phyloP scores from a whole-genome alignment of 2,888 invertebrate genomes.

The Enchytraeus crypticus region DNA sequence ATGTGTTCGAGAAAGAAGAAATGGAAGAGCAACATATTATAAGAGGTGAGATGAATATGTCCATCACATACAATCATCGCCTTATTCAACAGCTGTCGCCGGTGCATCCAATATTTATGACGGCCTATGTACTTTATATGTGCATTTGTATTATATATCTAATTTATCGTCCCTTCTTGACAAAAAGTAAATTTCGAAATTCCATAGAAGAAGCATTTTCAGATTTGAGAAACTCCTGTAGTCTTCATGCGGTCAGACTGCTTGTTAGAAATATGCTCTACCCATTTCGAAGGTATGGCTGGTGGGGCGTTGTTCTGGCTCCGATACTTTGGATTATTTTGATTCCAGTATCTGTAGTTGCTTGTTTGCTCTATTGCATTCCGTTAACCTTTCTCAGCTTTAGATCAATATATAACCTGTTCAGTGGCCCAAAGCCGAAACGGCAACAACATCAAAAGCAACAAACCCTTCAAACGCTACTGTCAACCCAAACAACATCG shows the following conservation, averaged over 20 bases:
- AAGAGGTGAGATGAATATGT: constrained; percentile 26
- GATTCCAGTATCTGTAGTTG: constrained; percentile 32
- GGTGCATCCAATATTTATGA: constrained; percentile 36
- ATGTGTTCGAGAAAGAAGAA: constrained; percentile 38
- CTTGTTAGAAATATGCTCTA: constrained; percentile 33
- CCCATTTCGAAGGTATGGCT: constrained; percentile 40
- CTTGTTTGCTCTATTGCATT: constrained; percentile 36
- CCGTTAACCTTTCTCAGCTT: constrained; percentile 40
- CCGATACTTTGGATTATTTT: constrained; percentile 34
- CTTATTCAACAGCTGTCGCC: constrained; percentile 31
- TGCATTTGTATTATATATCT: too few relatives aligned
- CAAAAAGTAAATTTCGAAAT: constrained; percentile 30
- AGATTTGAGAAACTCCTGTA: constrained; percentile 36
- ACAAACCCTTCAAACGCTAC: too few relatives aligned
- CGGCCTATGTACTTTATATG: constrained; percentile 36
- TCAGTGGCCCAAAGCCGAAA: too few relatives aligned
- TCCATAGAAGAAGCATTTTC: constrained; percentile 36
- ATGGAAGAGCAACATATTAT: constrained; percentile 26
- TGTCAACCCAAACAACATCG: too few relatives aligned
- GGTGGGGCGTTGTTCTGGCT: constrained; percentile 33
- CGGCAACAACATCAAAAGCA: too few relatives aligned
- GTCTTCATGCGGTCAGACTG: constrained; percentile 35
- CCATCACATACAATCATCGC: constrained; percentile 22
- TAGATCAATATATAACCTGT: too few relatives aligned
- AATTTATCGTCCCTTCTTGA: too few relatives aligned